Evolutionary conservation across 2,797 vertebrate genomes (phyloP).

Genomic region (Manis crassicaudata): DNA sequence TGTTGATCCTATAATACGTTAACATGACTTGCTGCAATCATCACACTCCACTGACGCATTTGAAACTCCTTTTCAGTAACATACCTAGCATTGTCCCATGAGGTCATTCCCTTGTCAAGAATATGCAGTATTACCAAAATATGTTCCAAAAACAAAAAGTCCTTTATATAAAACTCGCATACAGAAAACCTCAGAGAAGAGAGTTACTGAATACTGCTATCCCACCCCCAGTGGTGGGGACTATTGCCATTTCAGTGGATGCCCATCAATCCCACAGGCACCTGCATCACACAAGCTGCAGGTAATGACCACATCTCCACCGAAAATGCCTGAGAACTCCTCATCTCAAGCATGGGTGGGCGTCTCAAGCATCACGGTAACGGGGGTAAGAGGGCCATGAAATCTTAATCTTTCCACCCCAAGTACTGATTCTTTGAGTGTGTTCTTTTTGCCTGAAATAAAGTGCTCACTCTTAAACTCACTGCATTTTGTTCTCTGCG

Average conservation of each 20-base stretch:
- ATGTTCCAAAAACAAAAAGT: not conserved
- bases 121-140: not conserved
- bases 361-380: too few species aligned
- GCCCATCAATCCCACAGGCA: rapidly evolving
- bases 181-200: not conserved
- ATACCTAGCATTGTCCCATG: not conserved
- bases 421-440: too few species aligned
- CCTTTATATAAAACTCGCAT: not conserved
- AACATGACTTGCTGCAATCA: not conserved
- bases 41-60: not conserved
- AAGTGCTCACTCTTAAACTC: too few species aligned
- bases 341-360: too few species aligned
- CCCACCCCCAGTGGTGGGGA: not conserved
- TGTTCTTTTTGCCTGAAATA: too few species aligned
- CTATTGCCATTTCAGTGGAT: rapidly evolving
- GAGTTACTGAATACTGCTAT: too few species aligned
- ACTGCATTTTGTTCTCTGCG: too few species aligned
- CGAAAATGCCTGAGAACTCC: too few species aligned
- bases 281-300: too few species aligned
- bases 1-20: not conserved
- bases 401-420: too few species aligned
- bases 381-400: too few species aligned
- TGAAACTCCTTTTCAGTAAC: not conserved
- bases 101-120: not conserved
- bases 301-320: too few species aligned